These are phyloP conservation scores for Cebidichthys violaceus DNA, from an alignment of 2,113 vertebrate genomes.

Conservation along the genomic window DNA sequence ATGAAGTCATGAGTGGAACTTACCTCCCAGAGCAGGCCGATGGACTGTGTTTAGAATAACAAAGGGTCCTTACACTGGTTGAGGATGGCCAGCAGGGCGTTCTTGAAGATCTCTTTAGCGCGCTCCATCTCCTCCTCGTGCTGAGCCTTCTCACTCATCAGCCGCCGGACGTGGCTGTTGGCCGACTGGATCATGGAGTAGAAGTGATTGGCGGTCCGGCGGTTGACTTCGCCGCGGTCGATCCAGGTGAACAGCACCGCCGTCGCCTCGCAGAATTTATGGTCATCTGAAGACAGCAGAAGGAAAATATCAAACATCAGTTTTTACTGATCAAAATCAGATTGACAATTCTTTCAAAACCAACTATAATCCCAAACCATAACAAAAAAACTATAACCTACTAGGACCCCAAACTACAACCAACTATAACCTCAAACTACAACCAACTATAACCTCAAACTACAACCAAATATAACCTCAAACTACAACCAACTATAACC, in stretches of 20 bases:
- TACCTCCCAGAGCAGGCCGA: constrained; percentile 36
- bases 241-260: constrained; percentile 93
- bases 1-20: not conserved
- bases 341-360: not conserved
- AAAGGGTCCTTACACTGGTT: constrained; percentile 78
- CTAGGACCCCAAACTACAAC: not conserved
- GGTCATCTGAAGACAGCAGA: constrained; percentile 85
- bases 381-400: no score
- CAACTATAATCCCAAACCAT: not conserved
- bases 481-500: not conserved
- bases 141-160: constrained; percentile 90
- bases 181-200: constrained; percentile 98
- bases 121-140: constrained; percentile 95
- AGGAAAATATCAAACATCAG: not conserved
- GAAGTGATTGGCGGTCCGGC: constrained; percentile 93
- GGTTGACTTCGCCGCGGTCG: constrained; percentile 94
- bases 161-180: constrained; percentile 92
- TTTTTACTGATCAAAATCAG: not conserved
- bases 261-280: constrained; percentile 91
- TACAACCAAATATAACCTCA: no score
- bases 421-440: not conserved
- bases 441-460: not conserved
- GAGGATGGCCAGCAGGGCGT: constrained; percentile 90
- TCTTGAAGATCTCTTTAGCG: constrained; percentile 93
- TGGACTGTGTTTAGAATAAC: constrained; percentile 29